These are phyloP conservation scores for Peromyscus polionotus DNA, from an alignment of 2,113 vertebrate genomes.

Conservation along the genomic window DNA sequence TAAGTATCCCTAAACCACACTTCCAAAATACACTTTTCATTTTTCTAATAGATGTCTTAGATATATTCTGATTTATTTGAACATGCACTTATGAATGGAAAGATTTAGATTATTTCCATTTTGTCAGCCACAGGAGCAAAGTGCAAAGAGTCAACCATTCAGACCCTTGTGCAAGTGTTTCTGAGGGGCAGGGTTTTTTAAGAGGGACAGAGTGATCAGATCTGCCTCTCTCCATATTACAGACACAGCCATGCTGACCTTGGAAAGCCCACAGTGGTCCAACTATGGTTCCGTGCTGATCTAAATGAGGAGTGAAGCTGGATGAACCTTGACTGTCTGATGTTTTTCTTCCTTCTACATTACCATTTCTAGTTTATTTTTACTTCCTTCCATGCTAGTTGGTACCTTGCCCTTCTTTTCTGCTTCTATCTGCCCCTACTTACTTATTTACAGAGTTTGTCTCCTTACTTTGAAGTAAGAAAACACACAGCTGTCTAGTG, in stretches of 20 bases:
- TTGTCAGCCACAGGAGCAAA: slow-evolving; percentile 29
- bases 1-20: not conserved
- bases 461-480: not conserved
- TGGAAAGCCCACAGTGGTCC: not conserved
- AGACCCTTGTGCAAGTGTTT: not conserved
- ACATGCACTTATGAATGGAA: not conserved
- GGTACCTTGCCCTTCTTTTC: not conserved
- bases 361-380: not conserved
- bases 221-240: not conserved
- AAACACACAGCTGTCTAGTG: not conserved
- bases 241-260: not conserved
- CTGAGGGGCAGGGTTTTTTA: not conserved
- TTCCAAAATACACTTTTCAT: not conserved
- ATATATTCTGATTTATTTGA: not conserved
- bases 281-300: too few species aligned
- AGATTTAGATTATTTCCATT: not conserved
- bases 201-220: not conserved
- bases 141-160: not conserved
- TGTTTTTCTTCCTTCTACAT: not conserved
- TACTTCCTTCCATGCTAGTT: not conserved
- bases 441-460: not conserved
- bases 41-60: slow-evolving; percentile 7
- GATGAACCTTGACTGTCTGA: not conserved
- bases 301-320: not conserved
- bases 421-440: not conserved